phyloP scores from a whole-genome alignment of 2,797 vertebrate genomes.

The Lerista edwardsae region DNA sequence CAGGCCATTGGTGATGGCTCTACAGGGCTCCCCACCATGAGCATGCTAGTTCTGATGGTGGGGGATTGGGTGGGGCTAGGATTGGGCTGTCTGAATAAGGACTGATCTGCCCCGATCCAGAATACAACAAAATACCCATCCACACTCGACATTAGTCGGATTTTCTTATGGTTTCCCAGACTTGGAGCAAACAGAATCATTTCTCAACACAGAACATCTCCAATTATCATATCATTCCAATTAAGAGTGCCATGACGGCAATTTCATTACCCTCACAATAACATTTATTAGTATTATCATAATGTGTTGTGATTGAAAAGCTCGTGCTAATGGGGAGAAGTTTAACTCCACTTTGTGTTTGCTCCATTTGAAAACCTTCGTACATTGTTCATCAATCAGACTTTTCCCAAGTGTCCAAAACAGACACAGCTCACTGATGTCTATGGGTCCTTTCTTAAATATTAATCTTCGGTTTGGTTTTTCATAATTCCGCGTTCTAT shows the following conservation, averaged over 20 bases:
- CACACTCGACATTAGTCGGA: rapidly evolving
- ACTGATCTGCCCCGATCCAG: not conserved
- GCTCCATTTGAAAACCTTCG: conserved; percentile 64
- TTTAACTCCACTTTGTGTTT: conserved; percentile 75
- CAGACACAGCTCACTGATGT: conserved; percentile 35
- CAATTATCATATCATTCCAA: conserved; percentile 69
- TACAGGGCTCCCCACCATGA: too few species aligned
- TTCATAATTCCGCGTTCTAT: conserved; percentile 67
- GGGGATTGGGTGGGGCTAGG: too few species aligned
- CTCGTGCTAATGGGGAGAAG: conserved; percentile 73
- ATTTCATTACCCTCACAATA: conserved; percentile 77
- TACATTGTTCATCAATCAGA: conserved; percentile 74
- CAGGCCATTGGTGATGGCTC: too few species aligned
- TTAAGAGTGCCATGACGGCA: conserved; percentile 71
- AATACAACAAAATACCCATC: conserved; percentile 1
- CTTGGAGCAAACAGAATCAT: not conserved
- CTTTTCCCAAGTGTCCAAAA: conserved; percentile 65
- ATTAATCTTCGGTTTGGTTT: conserved; percentile 68
- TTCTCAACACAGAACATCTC: conserved; percentile 30
- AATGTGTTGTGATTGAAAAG: conserved; percentile 73
- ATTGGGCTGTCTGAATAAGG: not conserved
- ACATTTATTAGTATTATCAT: conserved; percentile 74
- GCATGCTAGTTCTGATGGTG: too few species aligned
- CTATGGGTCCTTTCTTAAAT: conserved; percentile 40
- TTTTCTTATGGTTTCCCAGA: not conserved